Percentiles rank a stretch among this genome's conserved stretches.
Evolutionary conservation across 2,113 vertebrate genomes (phyloP).

Genomic region (Butastur rufipennis): DNA sequence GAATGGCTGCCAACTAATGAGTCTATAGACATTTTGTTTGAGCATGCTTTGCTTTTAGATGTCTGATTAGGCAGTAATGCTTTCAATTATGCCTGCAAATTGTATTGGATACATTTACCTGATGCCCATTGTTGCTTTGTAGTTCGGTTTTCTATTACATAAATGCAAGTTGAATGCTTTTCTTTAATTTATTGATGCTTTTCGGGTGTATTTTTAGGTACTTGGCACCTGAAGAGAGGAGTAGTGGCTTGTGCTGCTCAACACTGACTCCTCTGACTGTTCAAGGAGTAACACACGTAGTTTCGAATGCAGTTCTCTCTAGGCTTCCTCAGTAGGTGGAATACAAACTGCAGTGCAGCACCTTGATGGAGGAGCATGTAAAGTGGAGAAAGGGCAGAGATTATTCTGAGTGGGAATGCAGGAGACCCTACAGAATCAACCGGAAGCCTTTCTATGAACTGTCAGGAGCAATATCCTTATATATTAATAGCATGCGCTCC

Average conservation of each 20-base stretch:
- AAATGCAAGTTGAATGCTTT: slow-evolving; percentile 69
- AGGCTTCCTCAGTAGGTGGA: background rate
- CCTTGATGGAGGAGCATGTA: background rate
- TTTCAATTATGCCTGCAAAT: slow-evolving; percentile 82
- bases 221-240: slow-evolving; percentile 39
- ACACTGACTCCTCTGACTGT: slow-evolving; percentile 68
- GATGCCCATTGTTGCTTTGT: slow-evolving; percentile 73
- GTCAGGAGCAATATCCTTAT: background rate
- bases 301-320: background rate
- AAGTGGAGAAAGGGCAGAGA: background rate
- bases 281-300: background rate
- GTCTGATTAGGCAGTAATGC: slow-evolving; percentile 82
- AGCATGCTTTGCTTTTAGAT: slow-evolving; percentile 81
- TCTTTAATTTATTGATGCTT: slow-evolving; percentile 68
- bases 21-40: slow-evolving; percentile 79
- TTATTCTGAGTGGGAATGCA: background rate
- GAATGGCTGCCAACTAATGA: slow-evolving; percentile 83
- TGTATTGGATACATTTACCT: slow-evolving; percentile 77
- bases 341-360: background rate
- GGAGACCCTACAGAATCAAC: background rate
- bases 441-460: background rate
- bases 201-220: slow-evolving; percentile 65
- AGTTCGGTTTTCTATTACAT: slow-evolving; percentile 73
- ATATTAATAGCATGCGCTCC: background rate
- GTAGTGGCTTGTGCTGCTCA: slow-evolving; percentile 54